Conservation (phyloP, 2,888 invertebrate species). For the Dicroscelio sp. region DNA sequence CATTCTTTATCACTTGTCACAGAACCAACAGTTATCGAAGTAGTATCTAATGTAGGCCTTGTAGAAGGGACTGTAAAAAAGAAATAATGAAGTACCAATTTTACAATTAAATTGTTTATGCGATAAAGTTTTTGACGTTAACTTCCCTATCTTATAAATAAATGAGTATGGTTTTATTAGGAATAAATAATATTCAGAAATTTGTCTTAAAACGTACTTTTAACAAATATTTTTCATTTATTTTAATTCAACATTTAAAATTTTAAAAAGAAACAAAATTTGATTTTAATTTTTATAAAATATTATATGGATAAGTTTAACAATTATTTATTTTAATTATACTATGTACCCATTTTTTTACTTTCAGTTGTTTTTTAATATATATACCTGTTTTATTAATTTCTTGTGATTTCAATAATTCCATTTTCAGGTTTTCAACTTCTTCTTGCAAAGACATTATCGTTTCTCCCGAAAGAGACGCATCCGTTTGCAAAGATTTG, state of each 20-base stretch:
- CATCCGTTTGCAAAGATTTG: neutral
- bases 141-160: too few relatives aligned
- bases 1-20: neutral
- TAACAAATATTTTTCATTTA: too few relatives aligned
- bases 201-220: too few relatives aligned
- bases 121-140: neutral
- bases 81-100: neutral
- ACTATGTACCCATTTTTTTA: neutral
- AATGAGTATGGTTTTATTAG: neutral
- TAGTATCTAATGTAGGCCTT: neutral
- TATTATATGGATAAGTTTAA: too few relatives aligned
- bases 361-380: neutral
- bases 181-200: neutral
- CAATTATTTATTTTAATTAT: neutral
- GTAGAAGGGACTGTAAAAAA: neutral
- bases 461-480: neutral
- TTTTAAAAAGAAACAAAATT: too few relatives aligned
- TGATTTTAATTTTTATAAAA: too few relatives aligned
- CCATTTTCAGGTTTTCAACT: neutral
- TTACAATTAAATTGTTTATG: neutral
- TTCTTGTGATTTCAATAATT: neutral
- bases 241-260: too few relatives aligned
- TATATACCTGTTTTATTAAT: neutral
- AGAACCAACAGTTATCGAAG: neutral
- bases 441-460: neutral